A percentile compares a stretch with the other conserved stretches of the same genome.
Evolutionary conservation across 2,113 vertebrate species (phyloP).

Genomic region (Ictalurus furcatus): DNA sequence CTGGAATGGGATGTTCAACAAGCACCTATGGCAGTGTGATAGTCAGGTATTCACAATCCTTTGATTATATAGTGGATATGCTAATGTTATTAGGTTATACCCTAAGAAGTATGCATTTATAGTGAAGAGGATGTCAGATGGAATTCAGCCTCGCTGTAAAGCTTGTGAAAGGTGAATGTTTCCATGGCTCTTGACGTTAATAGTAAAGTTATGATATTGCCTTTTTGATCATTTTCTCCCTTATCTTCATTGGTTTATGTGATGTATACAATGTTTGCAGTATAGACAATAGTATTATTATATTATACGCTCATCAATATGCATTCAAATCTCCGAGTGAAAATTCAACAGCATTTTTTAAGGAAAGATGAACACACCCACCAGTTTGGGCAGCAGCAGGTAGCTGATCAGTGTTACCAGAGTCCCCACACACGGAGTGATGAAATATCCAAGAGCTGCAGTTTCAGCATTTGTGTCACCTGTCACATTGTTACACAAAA

Average conservation of each 20-base stretch:
- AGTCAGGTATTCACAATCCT: background rate
- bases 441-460: conserved; percentile 83
- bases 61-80: background rate
- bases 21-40: no score
- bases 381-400: conserved; percentile 78
- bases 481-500: conserved; percentile 53
- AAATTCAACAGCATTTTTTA: background rate
- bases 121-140: background rate
- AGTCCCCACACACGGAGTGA: conserved; percentile 84
- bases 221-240: background rate
- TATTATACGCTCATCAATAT: background rate
- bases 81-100: no score
- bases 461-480: conserved; percentile 70
- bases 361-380: conserved; percentile 54
- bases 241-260: background rate
- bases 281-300: background rate
- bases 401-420: conserved; percentile 80
- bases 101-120: background rate
- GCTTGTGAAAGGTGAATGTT: background rate
- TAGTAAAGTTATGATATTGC: background rate
- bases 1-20: background rate
- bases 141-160: background rate
- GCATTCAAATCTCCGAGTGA: background rate
- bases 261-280: background rate
- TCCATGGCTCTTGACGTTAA: background rate